Conservation (phyloP, 1,140 invertebrate genomes). For the Drosophila hydei region DNA sequence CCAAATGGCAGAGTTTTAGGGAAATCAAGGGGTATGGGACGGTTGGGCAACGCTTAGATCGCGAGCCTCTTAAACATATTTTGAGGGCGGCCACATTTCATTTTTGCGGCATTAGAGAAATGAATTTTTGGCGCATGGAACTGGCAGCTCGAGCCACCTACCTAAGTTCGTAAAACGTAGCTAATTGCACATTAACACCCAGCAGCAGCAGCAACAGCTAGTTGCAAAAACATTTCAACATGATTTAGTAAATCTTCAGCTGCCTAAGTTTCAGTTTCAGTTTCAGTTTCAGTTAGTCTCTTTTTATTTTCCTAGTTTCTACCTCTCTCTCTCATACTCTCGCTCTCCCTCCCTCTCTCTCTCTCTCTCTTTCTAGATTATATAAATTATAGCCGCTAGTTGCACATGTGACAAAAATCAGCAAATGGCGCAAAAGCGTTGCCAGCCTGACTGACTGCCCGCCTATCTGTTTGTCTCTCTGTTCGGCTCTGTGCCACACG, state of each 20-base stretch:
- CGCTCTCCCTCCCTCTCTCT: background rate
- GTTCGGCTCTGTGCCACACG: background rate
- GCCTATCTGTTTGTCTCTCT: background rate
- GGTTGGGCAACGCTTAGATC: background rate
- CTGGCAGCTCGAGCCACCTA: background rate
- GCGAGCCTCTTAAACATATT: background rate
- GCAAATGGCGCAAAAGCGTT: slow-evolving; percentile 32
- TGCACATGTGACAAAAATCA: slow-evolving; percentile 18
- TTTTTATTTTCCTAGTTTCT: slow-evolving; percentile 10
- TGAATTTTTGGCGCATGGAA: slow-evolving; percentile 20
- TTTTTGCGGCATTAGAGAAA: slow-evolving; percentile 33
- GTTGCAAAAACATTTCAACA: slow-evolving; percentile 59
- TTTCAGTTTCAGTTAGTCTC: slow-evolving; percentile 11
- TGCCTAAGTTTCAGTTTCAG: slow-evolving; percentile 23
- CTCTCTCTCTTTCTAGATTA: slow-evolving; percentile 62
- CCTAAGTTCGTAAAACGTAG: background rate
- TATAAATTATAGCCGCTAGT: slow-evolving; percentile 63
- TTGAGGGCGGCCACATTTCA: slow-evolving; percentile 32
- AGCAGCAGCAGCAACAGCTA: slow-evolving; percentile 10
- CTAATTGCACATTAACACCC: slow-evolving; percentile 74
- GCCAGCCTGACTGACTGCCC: background rate
- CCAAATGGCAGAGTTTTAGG: background rate
- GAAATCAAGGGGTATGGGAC: background rate
- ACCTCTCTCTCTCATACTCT: background rate
- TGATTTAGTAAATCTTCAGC: slow-evolving; percentile 58